phyloP scores from a whole-genome alignment of 2,797 vertebrate species.

The Sebastolobus altivelis region DNA sequence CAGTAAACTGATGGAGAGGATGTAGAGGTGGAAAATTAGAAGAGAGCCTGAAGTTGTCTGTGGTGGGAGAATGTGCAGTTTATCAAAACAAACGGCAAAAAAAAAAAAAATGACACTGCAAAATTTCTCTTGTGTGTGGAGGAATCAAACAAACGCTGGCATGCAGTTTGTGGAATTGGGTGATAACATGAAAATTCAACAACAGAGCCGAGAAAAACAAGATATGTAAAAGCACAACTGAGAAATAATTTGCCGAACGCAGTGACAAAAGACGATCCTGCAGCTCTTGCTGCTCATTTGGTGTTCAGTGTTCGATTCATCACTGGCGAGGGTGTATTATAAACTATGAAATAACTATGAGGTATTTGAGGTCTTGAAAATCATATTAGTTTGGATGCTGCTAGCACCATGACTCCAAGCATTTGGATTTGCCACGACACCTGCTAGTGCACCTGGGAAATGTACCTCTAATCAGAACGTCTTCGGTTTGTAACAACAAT shows the following conservation, averaged over 20 bases:
- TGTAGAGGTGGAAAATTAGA: slow-evolving; percentile 10
- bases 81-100: slow-evolving; percentile 21
- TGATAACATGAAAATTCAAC: slow-evolving; percentile 50
- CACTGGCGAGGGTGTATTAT: neutral
- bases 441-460: neutral
- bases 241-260: slow-evolving; percentile 21
- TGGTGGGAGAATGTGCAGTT: slow-evolving; percentile 12
- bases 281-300: slow-evolving; percentile 8
- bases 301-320: neutral
- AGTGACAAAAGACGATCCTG: slow-evolving; percentile 16
- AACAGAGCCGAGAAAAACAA: slow-evolving; percentile 16
- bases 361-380: neutral
- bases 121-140: slow-evolving; percentile 6
- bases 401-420: neutral
- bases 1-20: slow-evolving; percentile 17
- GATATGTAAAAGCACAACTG: slow-evolving; percentile 27
- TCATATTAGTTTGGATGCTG: neutral
- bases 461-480: neutral
- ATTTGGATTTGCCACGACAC: neutral
- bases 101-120: slow-evolving; percentile 5
- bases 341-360: neutral
- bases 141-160: slow-evolving; percentile 26
- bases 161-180: slow-evolving; percentile 31
- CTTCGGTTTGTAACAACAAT: slow-evolving; percentile 1
- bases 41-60: slow-evolving; percentile 16